Percentiles rank a stretch among this genome's conserved stretches.
Conservation (phyloP, 2,888 invertebrate species). For the Acrobasis suavella region DNA sequence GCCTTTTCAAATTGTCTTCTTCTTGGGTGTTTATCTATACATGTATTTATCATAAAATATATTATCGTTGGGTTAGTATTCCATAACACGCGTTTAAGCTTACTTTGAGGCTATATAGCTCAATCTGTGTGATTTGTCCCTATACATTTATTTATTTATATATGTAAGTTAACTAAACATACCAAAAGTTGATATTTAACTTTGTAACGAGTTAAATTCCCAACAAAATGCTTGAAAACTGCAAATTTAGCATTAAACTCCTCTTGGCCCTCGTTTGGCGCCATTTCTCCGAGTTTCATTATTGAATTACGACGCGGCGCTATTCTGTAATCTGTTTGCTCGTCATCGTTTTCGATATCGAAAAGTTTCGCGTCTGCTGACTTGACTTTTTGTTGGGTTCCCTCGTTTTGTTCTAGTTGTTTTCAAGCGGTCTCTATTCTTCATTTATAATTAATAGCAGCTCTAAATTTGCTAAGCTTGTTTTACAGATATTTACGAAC, state of each 20-base stretch:
- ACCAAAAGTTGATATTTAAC: conserved; percentile 34
- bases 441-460: too few species aligned
- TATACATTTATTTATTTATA: too few species aligned
- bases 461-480: too few species aligned
- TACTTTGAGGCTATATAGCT: too few species aligned
- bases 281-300: conserved; percentile 36
- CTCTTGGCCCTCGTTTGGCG: conserved; percentile 38
- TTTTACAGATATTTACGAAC: too few species aligned
- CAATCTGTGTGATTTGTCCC: too few species aligned
- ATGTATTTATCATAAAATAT: too few species aligned
- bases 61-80: too few species aligned
- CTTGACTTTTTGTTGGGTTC: not conserved
- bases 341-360: not conserved
- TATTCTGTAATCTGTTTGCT: conserved; percentile 33
- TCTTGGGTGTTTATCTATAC: too few species aligned
- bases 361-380: not conserved
- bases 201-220: conserved; percentile 38
- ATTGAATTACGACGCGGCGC: conserved; percentile 39
- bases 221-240: conserved; percentile 39
- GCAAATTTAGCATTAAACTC: conserved; percentile 39
- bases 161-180: not conserved
- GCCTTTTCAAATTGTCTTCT: too few species aligned
- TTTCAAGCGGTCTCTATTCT: not conserved
- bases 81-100: too few species aligned
- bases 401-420: not conserved